These are phyloP conservation scores for Platynereis dumerilii DNA, from an alignment of 2,888 invertebrate genomes.

Conservation along the genomic window DNA sequence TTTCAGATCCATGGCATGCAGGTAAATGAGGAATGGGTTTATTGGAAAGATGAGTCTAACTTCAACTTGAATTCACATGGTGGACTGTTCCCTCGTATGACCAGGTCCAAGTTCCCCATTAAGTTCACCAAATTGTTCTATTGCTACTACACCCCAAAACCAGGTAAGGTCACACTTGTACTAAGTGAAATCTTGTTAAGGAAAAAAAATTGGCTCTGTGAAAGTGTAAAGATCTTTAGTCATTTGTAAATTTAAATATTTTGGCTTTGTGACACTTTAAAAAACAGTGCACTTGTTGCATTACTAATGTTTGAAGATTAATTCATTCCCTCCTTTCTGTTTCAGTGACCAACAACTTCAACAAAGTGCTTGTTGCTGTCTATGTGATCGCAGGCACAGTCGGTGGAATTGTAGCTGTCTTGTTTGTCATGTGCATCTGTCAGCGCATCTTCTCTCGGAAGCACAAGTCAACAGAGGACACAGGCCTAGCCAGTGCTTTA, in stretches of 20 bases:
- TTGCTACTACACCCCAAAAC: slow-evolving; percentile 38
- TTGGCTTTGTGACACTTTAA: too few relatives aligned
- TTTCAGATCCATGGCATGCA: slow-evolving; percentile 35
- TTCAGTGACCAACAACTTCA: slow-evolving; percentile 16
- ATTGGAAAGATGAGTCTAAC: slow-evolving; percentile 35
- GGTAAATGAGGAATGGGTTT: slow-evolving; percentile 36
- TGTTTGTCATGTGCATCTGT: slow-evolving; percentile 20
- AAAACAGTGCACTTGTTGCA: too few relatives aligned
- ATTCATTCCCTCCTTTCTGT: neutral
- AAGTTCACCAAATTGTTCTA: slow-evolving; percentile 37
- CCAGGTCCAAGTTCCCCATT: slow-evolving; percentile 27
- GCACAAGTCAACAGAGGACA: slow-evolving; percentile 20
- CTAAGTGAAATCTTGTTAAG: too few relatives aligned
- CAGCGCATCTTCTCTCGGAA: slow-evolving; percentile 22
- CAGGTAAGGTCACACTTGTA: slow-evolving; percentile 30
- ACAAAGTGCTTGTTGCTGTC: slow-evolving; percentile 18
- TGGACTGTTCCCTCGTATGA: slow-evolving; percentile 33
- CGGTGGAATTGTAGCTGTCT: slow-evolving; percentile 18
- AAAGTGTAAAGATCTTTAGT: neutral
- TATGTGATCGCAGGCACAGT: slow-evolving; percentile 23
- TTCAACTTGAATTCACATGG: slow-evolving; percentile 29
- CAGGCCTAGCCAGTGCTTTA: slow-evolving; percentile 8
- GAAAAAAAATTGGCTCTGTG: neutral
- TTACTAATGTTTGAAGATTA: too few relatives aligned
- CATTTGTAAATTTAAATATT: neutral